phyloP scores from a whole-genome alignment of 2,797 vertebrate species.

The Crax fasciolata region DNA sequence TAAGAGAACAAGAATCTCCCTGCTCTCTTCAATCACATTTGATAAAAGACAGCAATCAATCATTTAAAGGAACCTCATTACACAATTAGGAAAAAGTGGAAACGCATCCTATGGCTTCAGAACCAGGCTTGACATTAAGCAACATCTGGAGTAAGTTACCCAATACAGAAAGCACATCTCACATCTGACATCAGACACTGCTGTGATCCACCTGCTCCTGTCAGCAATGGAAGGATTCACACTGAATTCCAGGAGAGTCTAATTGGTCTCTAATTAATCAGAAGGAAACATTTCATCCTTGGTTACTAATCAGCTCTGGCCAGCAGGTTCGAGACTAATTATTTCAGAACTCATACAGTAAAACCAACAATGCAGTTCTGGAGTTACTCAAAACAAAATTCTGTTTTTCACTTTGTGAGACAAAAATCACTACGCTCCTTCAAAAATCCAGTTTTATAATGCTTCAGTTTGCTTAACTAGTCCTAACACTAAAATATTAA shows the following conservation, averaged over 20 bases:
- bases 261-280: background rate
- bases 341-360: background rate
- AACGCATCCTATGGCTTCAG: background rate
- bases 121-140: background rate
- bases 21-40: background rate
- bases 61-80: background rate
- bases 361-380: background rate
- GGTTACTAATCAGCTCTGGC: background rate
- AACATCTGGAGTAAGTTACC: background rate
- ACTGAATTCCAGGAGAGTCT: background rate
- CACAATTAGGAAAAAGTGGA: background rate
- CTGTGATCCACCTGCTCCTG: background rate
- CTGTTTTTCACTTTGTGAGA: background rate
- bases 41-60: background rate
- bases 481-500: background rate
- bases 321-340: background rate
- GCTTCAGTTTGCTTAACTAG: background rate
- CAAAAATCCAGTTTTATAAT: background rate
- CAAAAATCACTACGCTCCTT: background rate
- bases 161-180: background rate
- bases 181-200: background rate
- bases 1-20: background rate
- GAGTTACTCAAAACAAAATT: background rate
- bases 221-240: background rate
- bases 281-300: background rate